phyloP scores from a whole-genome alignment of 2,113 vertebrate genomes.

The Mugil cephalus region DNA sequence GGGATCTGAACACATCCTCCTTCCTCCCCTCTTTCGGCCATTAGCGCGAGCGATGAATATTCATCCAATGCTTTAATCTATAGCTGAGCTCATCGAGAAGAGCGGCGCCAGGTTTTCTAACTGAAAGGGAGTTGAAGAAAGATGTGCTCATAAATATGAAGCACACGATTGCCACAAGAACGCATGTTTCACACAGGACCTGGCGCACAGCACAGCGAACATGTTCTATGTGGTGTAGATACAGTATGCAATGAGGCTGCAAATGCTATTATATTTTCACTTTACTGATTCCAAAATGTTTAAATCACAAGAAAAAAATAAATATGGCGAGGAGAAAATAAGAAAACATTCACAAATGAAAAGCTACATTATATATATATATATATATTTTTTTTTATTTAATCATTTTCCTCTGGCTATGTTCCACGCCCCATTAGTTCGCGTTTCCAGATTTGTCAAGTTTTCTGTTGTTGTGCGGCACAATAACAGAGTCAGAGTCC shows the following conservation, averaged over 20 bases:
- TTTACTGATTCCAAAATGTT: background rate
- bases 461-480: background rate
- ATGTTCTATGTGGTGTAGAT: background rate
- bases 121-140: constrained; percentile 39
- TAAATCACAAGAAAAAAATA: too few relatives aligned
- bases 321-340: background rate
- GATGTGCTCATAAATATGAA: constrained; percentile 55
- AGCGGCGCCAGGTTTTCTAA: constrained; percentile 57
- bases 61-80: constrained; percentile 70
- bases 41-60: constrained; percentile 65
- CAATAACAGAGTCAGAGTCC: too few relatives aligned
- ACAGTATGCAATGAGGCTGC: background rate
- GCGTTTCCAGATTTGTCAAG: background rate
- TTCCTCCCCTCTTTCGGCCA: constrained; percentile 14
- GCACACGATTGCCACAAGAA: constrained; percentile 34
- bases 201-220: background rate
- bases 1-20: constrained; percentile 10
- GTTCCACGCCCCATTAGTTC: background rate
- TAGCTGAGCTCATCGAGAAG: constrained; percentile 58
- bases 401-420: too few relatives aligned
- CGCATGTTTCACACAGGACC: background rate
- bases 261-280: background rate
- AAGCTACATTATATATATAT: background rate
- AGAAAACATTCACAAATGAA: background rate
- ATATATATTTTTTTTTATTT: background rate